Percentiles rank a stretch among this genome's conserved stretches.
Conservation (phyloP, 2,888 invertebrate species). For the Scaptomyza reducta region DNA sequence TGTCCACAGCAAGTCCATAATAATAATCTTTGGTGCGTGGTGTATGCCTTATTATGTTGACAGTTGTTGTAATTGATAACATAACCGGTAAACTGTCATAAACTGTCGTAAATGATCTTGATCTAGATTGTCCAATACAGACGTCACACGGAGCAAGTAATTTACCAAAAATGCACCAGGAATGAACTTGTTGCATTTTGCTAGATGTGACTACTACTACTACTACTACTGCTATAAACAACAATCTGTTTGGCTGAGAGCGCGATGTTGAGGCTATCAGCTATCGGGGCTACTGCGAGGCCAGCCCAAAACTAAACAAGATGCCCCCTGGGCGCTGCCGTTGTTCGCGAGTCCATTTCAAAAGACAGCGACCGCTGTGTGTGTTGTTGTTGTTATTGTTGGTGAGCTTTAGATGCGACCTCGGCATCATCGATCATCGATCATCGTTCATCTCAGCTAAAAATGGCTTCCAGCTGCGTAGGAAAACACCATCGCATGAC, state of each 20-base stretch:
- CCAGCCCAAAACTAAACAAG: conserved; percentile 62
- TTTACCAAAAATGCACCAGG: conserved; percentile 69
- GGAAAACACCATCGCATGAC: conserved; percentile 81
- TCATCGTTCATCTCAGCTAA: conserved; percentile 66
- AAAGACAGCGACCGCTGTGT: conserved; percentile 56
- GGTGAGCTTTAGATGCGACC: conserved; percentile 53
- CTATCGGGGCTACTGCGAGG: conserved; percentile 64
- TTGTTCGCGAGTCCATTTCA: conserved; percentile 72
- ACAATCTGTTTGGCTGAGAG: conserved; percentile 16
- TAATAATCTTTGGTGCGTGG: conserved; percentile 10
- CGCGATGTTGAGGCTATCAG: conserved; percentile 5
- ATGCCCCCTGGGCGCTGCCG: conserved; percentile 74
- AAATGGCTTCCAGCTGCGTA: conserved; percentile 80
- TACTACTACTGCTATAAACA: conserved; percentile 40
- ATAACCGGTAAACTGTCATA: conserved; percentile 69
- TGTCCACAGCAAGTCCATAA: conserved; percentile 24
- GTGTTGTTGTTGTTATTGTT: background rate
- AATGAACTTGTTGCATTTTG: conserved; percentile 75
- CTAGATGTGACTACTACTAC: conserved; percentile 16
- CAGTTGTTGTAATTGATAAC: conserved; percentile 70
- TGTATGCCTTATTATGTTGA: conserved; percentile 49
- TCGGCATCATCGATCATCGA: conserved; percentile 78
- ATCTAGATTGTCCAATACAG: conserved; percentile 80
- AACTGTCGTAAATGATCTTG: conserved; percentile 70
- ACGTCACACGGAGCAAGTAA: conserved; percentile 73